A percentile compares a stretch with the other conserved stretches of the same genome.
These are phyloP conservation scores for Volucella zonaria DNA, from an alignment of 2,888 invertebrate species.

Conservation along the genomic window DNA sequence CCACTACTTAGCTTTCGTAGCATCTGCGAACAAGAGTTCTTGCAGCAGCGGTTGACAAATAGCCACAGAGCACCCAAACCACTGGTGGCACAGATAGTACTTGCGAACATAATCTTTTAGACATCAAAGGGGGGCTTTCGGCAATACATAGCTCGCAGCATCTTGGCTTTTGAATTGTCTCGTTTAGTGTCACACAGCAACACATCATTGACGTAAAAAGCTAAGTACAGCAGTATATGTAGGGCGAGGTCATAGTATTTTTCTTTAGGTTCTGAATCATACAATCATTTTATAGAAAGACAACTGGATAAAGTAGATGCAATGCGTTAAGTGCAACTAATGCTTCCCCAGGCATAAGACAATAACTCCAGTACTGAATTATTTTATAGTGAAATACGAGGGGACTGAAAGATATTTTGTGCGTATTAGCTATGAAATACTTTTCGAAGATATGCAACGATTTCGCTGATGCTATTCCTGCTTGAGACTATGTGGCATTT, in stretches of 20 bases:
- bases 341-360: too few relatives aligned
- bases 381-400: too few relatives aligned
- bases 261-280: not conserved
- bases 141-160: slow-evolving; percentile 44
- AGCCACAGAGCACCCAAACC: slow-evolving; percentile 60
- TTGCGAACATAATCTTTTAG: slow-evolving; percentile 68
- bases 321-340: too few relatives aligned
- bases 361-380: too few relatives aligned
- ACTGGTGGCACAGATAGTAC: slow-evolving; percentile 45
- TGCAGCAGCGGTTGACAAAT: slow-evolving; percentile 65
- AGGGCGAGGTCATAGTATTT: not conserved
- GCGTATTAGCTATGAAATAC: too few relatives aligned
- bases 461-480: too few relatives aligned
- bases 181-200: slow-evolving; percentile 38
- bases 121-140: slow-evolving; percentile 51
- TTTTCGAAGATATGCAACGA: too few relatives aligned
- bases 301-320: too few relatives aligned
- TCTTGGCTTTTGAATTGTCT: slow-evolving; percentile 58
- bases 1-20: slow-evolving; percentile 68
- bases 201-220: slow-evolving; percentile 15
- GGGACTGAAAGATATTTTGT: too few relatives aligned
- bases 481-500: too few relatives aligned
- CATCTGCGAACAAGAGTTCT: slow-evolving; percentile 69
- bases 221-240: not conserved
- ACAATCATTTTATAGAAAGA: too few relatives aligned